These are phyloP conservation scores for Sabatieria punctata DNA, from an alignment of 2,888 invertebrate species.

Conservation along the genomic window DNA sequence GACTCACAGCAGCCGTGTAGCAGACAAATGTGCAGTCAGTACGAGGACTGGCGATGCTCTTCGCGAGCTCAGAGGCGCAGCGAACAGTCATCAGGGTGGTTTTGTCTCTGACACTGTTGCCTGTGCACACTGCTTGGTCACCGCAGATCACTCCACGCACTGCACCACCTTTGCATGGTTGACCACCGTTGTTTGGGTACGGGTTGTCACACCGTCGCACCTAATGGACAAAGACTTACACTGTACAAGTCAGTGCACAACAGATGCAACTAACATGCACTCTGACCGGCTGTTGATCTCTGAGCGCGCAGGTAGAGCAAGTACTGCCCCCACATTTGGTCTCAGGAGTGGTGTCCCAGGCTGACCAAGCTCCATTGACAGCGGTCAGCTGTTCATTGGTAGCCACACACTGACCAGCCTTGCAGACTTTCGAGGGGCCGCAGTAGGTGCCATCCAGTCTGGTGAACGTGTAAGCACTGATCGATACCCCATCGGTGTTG, in stretches of 20 bases:
- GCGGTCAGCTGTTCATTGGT: background rate
- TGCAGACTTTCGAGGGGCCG: background rate
- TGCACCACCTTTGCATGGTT: background rate
- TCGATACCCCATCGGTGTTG: background rate
- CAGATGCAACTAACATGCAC: background rate
- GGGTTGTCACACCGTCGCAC: background rate
- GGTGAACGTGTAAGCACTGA: background rate
- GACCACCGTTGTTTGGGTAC: background rate
- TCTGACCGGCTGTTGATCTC: background rate
- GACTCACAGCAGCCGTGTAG: too few relatives aligned
- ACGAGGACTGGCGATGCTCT: too few relatives aligned
- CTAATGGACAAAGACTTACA: background rate
- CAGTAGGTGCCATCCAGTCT: background rate
- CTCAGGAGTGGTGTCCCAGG: background rate
- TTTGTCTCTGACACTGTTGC: too few relatives aligned
- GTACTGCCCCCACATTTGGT: background rate
- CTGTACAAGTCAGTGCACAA: too few relatives aligned
- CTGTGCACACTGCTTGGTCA: background rate
- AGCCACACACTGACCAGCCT: background rate
- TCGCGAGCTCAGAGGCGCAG: too few relatives aligned
- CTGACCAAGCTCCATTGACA: background rate
- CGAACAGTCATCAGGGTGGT: too few relatives aligned
- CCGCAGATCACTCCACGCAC: background rate
- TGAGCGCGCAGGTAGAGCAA: background rate
- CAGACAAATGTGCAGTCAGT: too few relatives aligned